Evolutionary conservation across 2,888 invertebrate species (phyloP).

Genomic region (Cryptus armator): DNA sequence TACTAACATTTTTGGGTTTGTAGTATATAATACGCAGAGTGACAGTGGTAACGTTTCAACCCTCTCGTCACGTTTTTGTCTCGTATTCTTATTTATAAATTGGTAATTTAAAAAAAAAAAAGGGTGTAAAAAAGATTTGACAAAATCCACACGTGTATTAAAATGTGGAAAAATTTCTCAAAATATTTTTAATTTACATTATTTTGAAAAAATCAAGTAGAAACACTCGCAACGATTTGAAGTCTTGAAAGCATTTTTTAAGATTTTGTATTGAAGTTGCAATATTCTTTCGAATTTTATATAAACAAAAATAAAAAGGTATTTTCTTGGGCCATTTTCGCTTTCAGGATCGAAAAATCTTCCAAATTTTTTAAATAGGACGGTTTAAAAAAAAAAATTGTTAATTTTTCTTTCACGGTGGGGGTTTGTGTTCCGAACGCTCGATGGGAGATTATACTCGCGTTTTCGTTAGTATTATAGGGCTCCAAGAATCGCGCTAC

Average conservation of each 20-base stretch:
- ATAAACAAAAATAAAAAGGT: too few species aligned
- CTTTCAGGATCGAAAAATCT: too few species aligned
- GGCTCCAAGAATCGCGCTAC: slow-evolving; percentile 72
- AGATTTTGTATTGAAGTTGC: too few species aligned
- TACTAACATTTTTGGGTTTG: slow-evolving; percentile 13
- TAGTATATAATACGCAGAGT: neutral
- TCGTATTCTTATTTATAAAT: slow-evolving; percentile 3
- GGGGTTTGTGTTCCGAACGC: neutral
- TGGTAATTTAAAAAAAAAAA: neutral
- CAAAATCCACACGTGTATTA: too few species aligned
- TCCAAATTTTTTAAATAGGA: neutral
- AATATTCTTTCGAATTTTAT: too few species aligned
- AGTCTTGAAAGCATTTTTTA: too few species aligned
- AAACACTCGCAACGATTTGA: too few species aligned
- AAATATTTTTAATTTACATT: too few species aligned
- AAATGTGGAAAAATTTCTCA: too few species aligned
- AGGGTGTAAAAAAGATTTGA: too few species aligned
- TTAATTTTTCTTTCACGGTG: neutral
- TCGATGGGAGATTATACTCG: slow-evolving; percentile 6
- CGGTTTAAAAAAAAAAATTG: neutral
- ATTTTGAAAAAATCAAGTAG: too few species aligned
- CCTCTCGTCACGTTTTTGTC: neutral
- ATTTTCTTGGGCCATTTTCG: too few species aligned
- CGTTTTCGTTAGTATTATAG: slow-evolving; percentile 8
- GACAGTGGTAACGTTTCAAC: neutral